Evolutionary conservation across 2,113 vertebrate genomes (phyloP).

Genomic region (Dasypus novemcinctus): DNA sequence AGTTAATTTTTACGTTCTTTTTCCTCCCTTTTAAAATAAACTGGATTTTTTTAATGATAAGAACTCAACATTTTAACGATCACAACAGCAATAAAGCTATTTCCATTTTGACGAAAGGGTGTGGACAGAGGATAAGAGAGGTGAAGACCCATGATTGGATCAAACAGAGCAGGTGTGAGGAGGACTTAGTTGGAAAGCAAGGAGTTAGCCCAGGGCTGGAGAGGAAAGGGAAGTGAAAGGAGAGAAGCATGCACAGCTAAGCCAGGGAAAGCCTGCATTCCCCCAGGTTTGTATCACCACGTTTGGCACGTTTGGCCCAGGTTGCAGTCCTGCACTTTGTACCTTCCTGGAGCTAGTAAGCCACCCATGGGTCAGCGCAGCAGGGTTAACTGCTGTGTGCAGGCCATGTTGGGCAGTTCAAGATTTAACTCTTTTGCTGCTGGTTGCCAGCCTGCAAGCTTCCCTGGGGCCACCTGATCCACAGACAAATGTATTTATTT

Average conservation of each 20-base stretch:
- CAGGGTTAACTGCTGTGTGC: slow-evolving; percentile 45
- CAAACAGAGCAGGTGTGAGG: neutral
- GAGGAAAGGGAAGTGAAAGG: neutral
- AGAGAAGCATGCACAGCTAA: neutral
- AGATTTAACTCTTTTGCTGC: slow-evolving; percentile 73
- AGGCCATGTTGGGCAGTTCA: slow-evolving; percentile 39
- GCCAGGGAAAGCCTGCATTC: slow-evolving; percentile 1
- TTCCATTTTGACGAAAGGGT: slow-evolving; percentile 9
- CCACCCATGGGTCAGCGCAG: neutral
- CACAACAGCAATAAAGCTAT: neutral
- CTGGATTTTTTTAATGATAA: neutral
- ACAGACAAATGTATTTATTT: slow-evolving; percentile 37
- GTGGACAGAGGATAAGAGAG: neutral
- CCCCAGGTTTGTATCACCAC: slow-evolving; percentile 44
- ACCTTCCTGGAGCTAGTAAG: slow-evolving; percentile 58
- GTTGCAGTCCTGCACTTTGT: slow-evolving; percentile 52
- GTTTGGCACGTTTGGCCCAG: slow-evolving; percentile 9
- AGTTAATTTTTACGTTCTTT: slow-evolving; percentile 29
- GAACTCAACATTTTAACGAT: slow-evolving; percentile 42
- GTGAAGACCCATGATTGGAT: neutral
- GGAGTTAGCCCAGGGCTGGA: neutral
- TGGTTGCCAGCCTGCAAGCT: neutral
- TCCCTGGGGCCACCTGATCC: slow-evolving; percentile 15
- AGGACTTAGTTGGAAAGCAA: neutral
- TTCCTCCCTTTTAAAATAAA: slow-evolving; percentile 22